phyloP scores from a whole-genome alignment of 2,113 vertebrate genomes.

The Hemiscyllium ocellatum region DNA sequence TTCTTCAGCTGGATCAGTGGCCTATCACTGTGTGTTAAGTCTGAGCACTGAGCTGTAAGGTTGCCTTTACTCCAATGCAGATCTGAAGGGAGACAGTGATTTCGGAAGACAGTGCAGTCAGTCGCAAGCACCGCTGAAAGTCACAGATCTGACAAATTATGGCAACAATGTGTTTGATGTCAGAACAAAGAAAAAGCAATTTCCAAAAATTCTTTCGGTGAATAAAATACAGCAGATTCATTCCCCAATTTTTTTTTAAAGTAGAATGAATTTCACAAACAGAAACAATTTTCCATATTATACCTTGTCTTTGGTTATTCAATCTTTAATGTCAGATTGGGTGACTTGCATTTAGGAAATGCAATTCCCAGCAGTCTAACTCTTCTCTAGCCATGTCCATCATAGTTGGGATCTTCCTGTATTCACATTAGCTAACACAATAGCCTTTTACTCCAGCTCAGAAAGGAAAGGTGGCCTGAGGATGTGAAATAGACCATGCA shows the following conservation, averaged over 20 bases:
- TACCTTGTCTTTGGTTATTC: background rate
- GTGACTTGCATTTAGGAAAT: background rate
- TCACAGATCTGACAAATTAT: background rate
- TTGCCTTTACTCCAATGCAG: background rate
- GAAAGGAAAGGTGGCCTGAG: background rate
- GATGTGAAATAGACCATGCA: background rate
- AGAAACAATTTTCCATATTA: background rate
- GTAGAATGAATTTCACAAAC: background rate
- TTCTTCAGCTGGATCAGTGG: background rate
- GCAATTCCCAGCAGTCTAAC: background rate
- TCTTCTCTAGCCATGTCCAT: background rate
- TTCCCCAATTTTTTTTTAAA: background rate
- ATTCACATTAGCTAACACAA: background rate
- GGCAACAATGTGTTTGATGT: background rate
- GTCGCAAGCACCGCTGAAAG: background rate
- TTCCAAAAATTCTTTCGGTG: background rate
- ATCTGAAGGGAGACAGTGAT: background rate
- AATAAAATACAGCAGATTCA: background rate
- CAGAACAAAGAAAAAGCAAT: background rate
- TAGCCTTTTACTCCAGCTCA: background rate
- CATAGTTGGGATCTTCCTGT: background rate
- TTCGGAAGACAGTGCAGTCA: background rate
- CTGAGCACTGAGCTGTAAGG: background rate
- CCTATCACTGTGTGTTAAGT: background rate
- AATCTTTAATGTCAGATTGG: background rate